Evolutionary conservation across 2,888 invertebrate species (phyloP).

Genomic region (Rugalucina vietnamica): DNA sequence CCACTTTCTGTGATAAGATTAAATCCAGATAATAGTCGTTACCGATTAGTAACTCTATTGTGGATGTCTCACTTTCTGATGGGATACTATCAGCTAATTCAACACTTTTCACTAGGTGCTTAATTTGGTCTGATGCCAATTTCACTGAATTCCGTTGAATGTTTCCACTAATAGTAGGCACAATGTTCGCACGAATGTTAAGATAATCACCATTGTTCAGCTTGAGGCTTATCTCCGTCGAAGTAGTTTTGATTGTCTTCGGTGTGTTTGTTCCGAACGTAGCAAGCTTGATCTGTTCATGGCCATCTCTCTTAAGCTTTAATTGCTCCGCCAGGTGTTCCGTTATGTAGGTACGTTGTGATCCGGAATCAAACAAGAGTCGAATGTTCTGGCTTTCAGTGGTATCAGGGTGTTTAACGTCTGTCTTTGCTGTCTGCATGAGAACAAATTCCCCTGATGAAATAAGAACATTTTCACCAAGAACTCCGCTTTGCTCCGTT

Average conservation of each 20-base stretch:
- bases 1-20: background rate
- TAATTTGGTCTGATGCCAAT: background rate
- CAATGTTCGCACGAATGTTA: conserved; percentile 9
- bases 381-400: background rate
- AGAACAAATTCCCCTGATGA: conserved; percentile 24
- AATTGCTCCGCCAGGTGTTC: background rate
- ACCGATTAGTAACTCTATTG: conserved; percentile 5
- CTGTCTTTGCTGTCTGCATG: conserved; percentile 24
- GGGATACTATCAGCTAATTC: conserved; percentile 14
- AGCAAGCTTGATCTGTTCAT: conserved; percentile 15
- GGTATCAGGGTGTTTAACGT: background rate
- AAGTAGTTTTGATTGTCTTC: conserved; percentile 23
- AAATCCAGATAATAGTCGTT: conserved; percentile 17
- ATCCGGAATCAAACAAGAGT: conserved; percentile 30
- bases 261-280: conserved; percentile 36
- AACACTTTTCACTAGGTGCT: conserved; percentile 5
- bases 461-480: conserved; percentile 23
- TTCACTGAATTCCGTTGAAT: conserved; percentile 6
- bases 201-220: conserved; percentile 20
- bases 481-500: background rate
- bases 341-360: conserved; percentile 35
- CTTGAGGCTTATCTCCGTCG: conserved; percentile 8
- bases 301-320: too few relatives aligned
- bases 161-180: conserved; percentile 21
- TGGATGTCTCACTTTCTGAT: conserved; percentile 13